These are phyloP conservation scores for Pseudopodoces humilis DNA, from an alignment of 2,113 vertebrate genomes.

Conservation along the genomic window DNA sequence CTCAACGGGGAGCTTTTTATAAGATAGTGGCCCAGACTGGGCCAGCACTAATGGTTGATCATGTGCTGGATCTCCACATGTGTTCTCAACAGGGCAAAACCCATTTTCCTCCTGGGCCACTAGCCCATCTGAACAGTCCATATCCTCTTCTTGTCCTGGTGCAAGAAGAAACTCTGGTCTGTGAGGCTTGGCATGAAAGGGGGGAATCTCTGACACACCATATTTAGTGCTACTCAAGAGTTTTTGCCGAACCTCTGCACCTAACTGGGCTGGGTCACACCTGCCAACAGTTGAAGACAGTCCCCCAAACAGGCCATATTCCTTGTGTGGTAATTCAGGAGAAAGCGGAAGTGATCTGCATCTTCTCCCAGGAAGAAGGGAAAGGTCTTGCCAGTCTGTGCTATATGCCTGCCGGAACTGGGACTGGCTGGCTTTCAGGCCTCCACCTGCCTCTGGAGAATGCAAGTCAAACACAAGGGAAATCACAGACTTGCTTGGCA, in stretches of 20 bases:
- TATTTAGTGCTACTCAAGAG: conserved; percentile 81
- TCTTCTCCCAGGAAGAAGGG: conserved; percentile 77
- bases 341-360: conserved; percentile 91
- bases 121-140: conserved; percentile 87
- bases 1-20: conserved; percentile 16
- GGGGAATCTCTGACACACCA: conserved; percentile 88
- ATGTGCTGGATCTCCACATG: not conserved
- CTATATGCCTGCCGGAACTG: conserved; percentile 37
- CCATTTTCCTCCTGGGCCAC: conserved; percentile 77
- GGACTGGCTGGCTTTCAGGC: conserved; percentile 59
- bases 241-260: conserved; percentile 77
- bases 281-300: conserved; percentile 65
- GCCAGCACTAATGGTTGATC: not conserved
- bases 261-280: conserved; percentile 71
- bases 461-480: conserved; percentile 93
- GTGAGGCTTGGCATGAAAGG: conserved; percentile 78
- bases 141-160: conserved; percentile 80
- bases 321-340: conserved; percentile 81
- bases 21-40: not conserved
- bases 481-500: conserved; percentile 96
- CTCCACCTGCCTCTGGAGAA: conserved; percentile 79
- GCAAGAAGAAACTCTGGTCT: conserved; percentile 45
- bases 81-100: conserved; percentile 54
- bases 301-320: conserved; percentile 71
- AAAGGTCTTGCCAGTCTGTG: conserved; percentile 76